These are phyloP conservation scores for Chaetodon trifasciatus DNA, from an alignment of 2,797 vertebrate species.

Conservation along the genomic window DNA sequence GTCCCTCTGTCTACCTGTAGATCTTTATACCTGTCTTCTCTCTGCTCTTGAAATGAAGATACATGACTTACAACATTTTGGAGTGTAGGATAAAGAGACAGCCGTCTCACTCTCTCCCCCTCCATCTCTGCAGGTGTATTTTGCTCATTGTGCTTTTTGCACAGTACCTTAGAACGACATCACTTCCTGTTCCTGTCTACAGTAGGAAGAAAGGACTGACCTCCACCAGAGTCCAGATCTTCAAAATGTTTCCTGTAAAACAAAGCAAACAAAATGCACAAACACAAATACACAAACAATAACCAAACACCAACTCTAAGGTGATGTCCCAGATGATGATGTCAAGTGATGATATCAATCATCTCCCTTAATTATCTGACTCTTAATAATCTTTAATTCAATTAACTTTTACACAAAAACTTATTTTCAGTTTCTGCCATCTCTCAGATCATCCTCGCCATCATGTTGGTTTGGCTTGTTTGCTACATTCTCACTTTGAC, in stretches of 20 bases:
- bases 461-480: conserved; percentile 93
- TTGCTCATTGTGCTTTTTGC: conserved; percentile 93
- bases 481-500: conserved; percentile 93
- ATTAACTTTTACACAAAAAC: not conserved
- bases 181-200: conserved; percentile 89
- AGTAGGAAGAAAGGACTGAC: conserved; percentile 86
- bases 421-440: not conserved
- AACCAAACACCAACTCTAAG: not conserved
- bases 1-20: not conserved
- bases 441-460: conserved; percentile 91
- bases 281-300: not conserved
- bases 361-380: not conserved
- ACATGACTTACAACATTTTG: not conserved
- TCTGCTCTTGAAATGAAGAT: not conserved
- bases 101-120: not conserved
- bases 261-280: not conserved
- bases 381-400: not conserved
- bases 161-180: conserved; percentile 91
- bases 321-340: not conserved
- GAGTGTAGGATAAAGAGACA: not conserved
- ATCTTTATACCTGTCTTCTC: not conserved
- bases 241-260: conserved; percentile 97
- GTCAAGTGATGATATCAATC: not conserved
- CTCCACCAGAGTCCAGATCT: conserved; percentile 89
- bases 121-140: conserved; percentile 86